phyloP scores from a whole-genome alignment of 2,113 vertebrate genomes.

The Arenaria interpres region DNA sequence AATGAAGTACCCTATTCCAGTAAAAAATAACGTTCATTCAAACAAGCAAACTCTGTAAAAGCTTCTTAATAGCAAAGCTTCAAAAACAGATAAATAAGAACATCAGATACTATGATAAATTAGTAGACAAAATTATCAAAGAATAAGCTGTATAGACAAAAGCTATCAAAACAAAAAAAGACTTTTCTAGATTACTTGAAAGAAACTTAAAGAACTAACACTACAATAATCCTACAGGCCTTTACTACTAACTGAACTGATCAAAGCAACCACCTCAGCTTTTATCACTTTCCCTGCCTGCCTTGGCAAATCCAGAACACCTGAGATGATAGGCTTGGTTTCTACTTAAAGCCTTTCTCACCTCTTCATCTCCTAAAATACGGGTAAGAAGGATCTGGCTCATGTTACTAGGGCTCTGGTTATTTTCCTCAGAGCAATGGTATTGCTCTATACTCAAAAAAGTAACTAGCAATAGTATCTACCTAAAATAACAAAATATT shows the following conservation, averaged over 20 bases:
- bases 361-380: accelerated
- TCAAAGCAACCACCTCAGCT: background rate
- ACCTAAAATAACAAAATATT: background rate
- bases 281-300: background rate
- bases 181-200: accelerated
- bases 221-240: background rate
- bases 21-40: background rate
- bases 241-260: background rate
- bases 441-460: accelerated
- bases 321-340: background rate
- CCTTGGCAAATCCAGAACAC: background rate
- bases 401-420: accelerated
- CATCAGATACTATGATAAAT: accelerated
- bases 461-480: background rate
- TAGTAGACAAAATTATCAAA: background rate
- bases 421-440: accelerated
- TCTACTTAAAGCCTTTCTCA: background rate
- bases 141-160: background rate
- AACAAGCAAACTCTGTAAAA: background rate
- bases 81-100: background rate
- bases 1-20: background rate
- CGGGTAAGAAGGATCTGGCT: accelerated
- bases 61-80: background rate
- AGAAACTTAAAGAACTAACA: background rate
- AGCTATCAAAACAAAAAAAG: accelerated